Base-by-base conservation (phyloP, 2,113 vertebrate species). In the Pachypanchax playfairii region DNA sequence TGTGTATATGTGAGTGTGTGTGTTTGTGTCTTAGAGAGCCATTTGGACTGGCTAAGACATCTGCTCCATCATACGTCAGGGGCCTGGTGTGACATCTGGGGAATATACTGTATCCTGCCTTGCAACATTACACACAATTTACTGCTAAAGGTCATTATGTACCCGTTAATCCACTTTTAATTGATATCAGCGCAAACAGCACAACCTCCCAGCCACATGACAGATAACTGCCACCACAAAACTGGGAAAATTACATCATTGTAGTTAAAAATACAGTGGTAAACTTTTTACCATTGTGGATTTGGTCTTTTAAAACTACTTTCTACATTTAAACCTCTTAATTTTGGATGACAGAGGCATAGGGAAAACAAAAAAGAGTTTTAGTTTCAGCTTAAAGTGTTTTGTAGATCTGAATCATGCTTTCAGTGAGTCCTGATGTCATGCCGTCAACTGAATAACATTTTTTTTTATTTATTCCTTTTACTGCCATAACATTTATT, bases 81-180 rank as follows among this genome's bases (percentile, higher is more conserved):
- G 90, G 89, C 90, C 91, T 89, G 90, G 87, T 91, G 89, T 92
- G 91, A 91, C 91, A 93, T 93, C 92, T 93, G 92, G 91, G 91
- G 91, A 92, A 91, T 92, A 92, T 92, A 93, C 92, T 90, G 92
- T 93, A 93, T 92, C 91, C 91, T 91, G 91, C 91, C 90, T 92
- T 92, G 92, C 91, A 92, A 92, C 92, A 93, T 93, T 93, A 93
- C 91, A 92, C 92, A 91, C 92, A 92, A 93, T 93, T 93, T 93
- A 93, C 92, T 92, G 91, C 91, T 93, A 93, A 93, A 93, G 92
- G 92, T 93, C 91, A 93, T 92, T 92, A 92, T 92, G 91, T 90
- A 90, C 89, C 91, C 91, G 90, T 92, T 92, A 93, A 92, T 93
- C 91, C 91, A 92, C 92, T 93, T 93, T 92, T 92, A 92, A 92